Conservation (phyloP, 2,888 invertebrate genomes). For the Drosophila mimica region DNA sequence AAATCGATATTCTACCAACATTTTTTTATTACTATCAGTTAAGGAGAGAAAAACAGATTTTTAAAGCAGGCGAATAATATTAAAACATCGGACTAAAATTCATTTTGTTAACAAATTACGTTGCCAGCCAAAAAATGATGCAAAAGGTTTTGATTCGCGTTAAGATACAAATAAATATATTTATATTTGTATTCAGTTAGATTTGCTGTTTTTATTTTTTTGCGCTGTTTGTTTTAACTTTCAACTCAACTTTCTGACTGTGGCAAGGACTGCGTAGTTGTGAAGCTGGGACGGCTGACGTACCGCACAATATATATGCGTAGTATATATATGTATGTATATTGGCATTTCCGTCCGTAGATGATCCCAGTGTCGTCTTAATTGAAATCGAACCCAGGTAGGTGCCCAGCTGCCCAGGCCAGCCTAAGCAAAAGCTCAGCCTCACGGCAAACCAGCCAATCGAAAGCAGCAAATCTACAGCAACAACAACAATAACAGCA, state of each 20-base stretch:
- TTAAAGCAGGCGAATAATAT: neutral
- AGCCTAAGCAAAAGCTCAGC: slow-evolving; percentile 7
- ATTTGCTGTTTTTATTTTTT: neutral
- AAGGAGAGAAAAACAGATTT: too few species aligned
- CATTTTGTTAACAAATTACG: too few species aligned
- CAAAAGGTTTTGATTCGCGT: too few species aligned
- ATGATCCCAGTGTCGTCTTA: slow-evolving; percentile 57
- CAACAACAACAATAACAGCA: slow-evolving; percentile 73
- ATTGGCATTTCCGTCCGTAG: slow-evolving; percentile 73
- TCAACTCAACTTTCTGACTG: neutral
- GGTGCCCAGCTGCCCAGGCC: slow-evolving; percentile 24
- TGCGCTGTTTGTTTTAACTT: slow-evolving; percentile 1
- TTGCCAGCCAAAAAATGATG: too few species aligned
- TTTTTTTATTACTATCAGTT: neutral
- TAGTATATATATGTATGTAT: slow-evolving; percentile 25
- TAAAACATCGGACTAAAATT: neutral
- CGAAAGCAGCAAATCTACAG: slow-evolving; percentile 75
- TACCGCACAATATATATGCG: slow-evolving; percentile 41
- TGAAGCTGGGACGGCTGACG: slow-evolving; percentile 18
- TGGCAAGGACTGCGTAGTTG: slow-evolving; percentile 8
- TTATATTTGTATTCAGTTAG: neutral
- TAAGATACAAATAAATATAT: too few species aligned
- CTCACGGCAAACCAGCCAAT: slow-evolving; percentile 71
- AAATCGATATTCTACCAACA: neutral
- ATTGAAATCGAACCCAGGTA: slow-evolving; percentile 68